Evolutionary conservation across 2,888 invertebrate species (phyloP), one percentile per base, ranked within the genome.

Genomic region (Drosophila monieri): DNA sequence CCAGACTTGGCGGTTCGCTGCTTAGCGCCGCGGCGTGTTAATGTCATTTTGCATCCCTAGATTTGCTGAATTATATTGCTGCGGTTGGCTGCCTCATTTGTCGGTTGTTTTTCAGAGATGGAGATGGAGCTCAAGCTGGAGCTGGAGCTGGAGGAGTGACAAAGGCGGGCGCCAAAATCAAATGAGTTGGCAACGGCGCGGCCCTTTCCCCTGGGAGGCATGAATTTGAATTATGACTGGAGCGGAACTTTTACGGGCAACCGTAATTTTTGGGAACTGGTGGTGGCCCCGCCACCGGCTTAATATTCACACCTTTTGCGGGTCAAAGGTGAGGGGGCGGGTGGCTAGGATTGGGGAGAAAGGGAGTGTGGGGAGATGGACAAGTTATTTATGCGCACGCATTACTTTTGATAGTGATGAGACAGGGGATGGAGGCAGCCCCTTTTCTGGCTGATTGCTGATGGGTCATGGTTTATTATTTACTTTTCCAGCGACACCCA

Each of bases 11-110:
- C 53, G 41, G 67, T 68, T 71, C 57, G 23, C 54, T 55, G 51
- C 56, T 52, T 53, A 52, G 35, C 35, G 10, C 51, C 27, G 54
- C 61, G 44, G 41, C 27, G 49, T 51, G 44, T 32, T 47, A 60
- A 46, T 49, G 56, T 48, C 51, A 32, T 41, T 54, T 62, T 70
- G 70, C 47, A 70, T 54, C 55, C 69, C 55, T 65, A 48, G 51
- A 55, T 58, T 58, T 67, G 48, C 51, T 74, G 77, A 89, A 86
- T 89, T 88, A 88, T 88, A 77, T 72, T 59, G 64, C 81, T 86
- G 88, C 75, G 88, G 89, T 80, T 75, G 77, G 74, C 69, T 73
- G 77, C 74, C 84, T 84, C 89, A 89, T 89, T 88, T 88, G 83
- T 85, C 78, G 32, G 27, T 1, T 30, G 32, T 15, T 58, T 49